A percentile compares a stretch with the other conserved stretches of the same genome.
Conservation (phyloP, 30 jellyfish, hydroid and myxozoan genomes). For the Sanderia malayensis region DNA sequence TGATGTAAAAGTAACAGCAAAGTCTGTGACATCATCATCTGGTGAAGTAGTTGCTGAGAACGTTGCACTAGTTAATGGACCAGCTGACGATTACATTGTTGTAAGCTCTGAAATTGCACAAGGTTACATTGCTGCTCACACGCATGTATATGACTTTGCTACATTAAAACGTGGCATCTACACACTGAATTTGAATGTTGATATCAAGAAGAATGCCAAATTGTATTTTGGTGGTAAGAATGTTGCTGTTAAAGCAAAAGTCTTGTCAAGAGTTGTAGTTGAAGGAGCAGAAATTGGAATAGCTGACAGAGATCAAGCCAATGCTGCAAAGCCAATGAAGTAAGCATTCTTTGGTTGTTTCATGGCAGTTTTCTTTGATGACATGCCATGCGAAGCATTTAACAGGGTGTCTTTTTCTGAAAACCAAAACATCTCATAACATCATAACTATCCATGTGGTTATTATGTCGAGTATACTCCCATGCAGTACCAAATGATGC, state of each 20-base stretch:
- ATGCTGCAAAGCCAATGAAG: conserved; percentile 57
- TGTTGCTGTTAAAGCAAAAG: conserved; percentile 69
- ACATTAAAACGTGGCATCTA: conserved; percentile 78
- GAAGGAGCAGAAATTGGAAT: conserved; percentile 81
- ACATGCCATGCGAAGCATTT: too few species aligned
- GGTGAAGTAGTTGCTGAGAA: conserved; percentile 79
- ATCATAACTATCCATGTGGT: too few species aligned
- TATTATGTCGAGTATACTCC: too few species aligned
- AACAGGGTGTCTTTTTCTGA: too few species aligned
- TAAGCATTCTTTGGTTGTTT: background rate
- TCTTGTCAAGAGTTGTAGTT: conserved; percentile 77
- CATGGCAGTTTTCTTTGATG: too few species aligned
- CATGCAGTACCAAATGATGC: conserved; percentile 64
- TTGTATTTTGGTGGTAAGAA: conserved; percentile 52
- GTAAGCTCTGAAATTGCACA: conserved; percentile 83
- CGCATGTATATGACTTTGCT: conserved; percentile 65
- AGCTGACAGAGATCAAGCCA: conserved; percentile 84
- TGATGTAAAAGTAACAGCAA: conserved; percentile 75
- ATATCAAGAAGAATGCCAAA: conserved; percentile 37
- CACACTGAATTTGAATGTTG: conserved; percentile 49
- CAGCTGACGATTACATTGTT: conserved; percentile 79
- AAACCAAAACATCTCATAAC: too few species aligned
- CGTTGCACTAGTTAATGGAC: conserved; percentile 64
- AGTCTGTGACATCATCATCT: conserved; percentile 66
- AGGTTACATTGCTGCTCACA: conserved; percentile 93